phyloP scores from a whole-genome alignment of 2,888 invertebrate genomes.

The Andrena camellia region DNA sequence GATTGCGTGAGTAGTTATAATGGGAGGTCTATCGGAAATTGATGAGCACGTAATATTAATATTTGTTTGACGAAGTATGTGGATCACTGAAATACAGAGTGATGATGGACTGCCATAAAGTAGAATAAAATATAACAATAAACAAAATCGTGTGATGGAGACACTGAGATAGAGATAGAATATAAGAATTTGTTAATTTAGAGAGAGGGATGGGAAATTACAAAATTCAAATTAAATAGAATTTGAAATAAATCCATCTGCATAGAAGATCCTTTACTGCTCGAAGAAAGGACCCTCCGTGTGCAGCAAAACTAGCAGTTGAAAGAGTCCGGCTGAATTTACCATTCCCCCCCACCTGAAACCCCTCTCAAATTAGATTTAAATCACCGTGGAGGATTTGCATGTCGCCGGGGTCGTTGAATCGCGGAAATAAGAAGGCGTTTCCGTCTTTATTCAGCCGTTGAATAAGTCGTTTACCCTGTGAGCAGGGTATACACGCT shows the following conservation, averaged over 20 bases:
- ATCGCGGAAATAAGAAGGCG: constrained; percentile 33
- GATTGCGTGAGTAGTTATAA: not conserved
- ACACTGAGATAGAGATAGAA: not conserved
- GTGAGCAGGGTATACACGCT: constrained; percentile 18
- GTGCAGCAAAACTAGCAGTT: not conserved
- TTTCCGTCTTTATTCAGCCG: constrained; percentile 31
- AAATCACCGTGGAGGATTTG: constrained; percentile 40
- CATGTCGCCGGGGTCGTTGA: constrained; percentile 23
- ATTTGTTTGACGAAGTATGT: not conserved
- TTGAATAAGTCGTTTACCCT: constrained; percentile 58
- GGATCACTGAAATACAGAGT: not conserved
- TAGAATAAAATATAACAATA: not conserved
- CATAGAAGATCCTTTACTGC: not conserved
- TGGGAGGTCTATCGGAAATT: constrained; percentile 11
- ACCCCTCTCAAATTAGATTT: constrained; percentile 43
- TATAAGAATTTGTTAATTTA: not conserved
- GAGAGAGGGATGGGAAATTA: no score
- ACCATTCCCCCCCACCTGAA: not conserved
- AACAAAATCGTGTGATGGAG: not conserved
- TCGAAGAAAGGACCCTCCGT: not conserved
- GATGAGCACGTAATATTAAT: not conserved
- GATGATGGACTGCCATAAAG: not conserved
- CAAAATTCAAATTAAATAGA: not conserved
- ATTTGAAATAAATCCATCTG: not conserved
- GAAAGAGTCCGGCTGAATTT: constrained; percentile 13